Percentiles rank a stretch among this genome's conserved stretches.
phyloP scores from a whole-genome alignment of 2,888 invertebrate genomes.

The Scrobipalpa costella region DNA sequence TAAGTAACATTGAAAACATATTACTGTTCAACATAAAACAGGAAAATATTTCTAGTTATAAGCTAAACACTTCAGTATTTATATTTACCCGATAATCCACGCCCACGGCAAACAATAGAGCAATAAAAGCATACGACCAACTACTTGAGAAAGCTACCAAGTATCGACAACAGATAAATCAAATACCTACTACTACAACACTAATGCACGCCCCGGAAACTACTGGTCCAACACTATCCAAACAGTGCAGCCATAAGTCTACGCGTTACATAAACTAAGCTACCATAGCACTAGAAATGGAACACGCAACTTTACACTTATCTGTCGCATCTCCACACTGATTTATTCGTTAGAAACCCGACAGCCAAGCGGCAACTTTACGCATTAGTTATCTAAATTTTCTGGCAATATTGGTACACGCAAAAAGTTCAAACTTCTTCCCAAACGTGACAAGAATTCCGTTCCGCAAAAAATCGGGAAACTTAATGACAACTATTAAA shows the following conservation, averaged over 20 bases:
- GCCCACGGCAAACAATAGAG: slow-evolving; percentile 73
- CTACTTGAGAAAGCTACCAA: slow-evolving; percentile 65
- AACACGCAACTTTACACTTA: slow-evolving; percentile 45
- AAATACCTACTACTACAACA: slow-evolving; percentile 53
- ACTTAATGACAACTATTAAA: slow-evolving; percentile 20
- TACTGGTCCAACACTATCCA: neutral
- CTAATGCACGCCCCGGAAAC: neutral
- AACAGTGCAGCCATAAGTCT: slow-evolving; percentile 46
- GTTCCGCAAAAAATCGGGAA: slow-evolving; percentile 19
- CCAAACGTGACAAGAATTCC: slow-evolving; percentile 22
- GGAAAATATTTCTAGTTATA: neutral
- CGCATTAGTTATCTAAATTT: slow-evolving; percentile 37
- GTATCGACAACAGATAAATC: slow-evolving; percentile 74
- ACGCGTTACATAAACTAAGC: slow-evolving; percentile 52
- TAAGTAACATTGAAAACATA: neutral
- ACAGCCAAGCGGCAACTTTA: slow-evolving; percentile 33
- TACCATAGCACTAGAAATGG: slow-evolving; percentile 37
- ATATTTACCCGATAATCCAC: slow-evolving; percentile 45
- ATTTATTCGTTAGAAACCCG: slow-evolving; percentile 52
- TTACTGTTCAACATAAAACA: neutral
- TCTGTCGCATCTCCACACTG: slow-evolving; percentile 51
- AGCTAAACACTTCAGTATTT: slow-evolving; percentile 7
- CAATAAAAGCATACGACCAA: slow-evolving; percentile 66
- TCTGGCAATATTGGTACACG: slow-evolving; percentile 27
- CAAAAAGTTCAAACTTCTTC: slow-evolving; percentile 27